Evolutionary conservation across 2,888 invertebrate genomes (phyloP).

Genomic region (Tenthredo distinguenda): DNA sequence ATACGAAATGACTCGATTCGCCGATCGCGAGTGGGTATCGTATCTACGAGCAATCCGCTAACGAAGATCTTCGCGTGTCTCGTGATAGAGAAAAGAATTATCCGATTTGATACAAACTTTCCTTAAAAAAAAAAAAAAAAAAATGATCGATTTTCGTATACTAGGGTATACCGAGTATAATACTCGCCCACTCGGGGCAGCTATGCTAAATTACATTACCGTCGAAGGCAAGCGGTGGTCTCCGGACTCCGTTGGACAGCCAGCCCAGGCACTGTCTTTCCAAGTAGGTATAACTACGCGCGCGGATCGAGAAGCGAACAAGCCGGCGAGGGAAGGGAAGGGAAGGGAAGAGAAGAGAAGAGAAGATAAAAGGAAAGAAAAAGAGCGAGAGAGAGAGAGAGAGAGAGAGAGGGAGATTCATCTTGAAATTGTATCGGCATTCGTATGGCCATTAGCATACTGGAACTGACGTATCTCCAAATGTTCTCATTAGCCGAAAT

Average conservation of each 20-base stretch:
- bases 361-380: neutral
- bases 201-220: conserved; percentile 33
- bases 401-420: conserved; percentile 71
- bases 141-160: neutral
- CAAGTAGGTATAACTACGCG: conserved; percentile 2
- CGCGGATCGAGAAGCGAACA: conserved; percentile 3
- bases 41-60: neutral
- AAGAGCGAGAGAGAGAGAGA: conserved; percentile 8
- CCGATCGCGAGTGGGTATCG: neutral
- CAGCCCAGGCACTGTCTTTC: neutral
- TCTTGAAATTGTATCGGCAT: conserved; percentile 79
- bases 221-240: conserved; percentile 31
- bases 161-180: neutral
- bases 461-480: conserved; percentile 78
- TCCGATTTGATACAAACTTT: neutral
- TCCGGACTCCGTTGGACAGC: conserved; percentile 23
- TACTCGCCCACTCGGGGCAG: neutral
- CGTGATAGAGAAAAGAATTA: neutral
- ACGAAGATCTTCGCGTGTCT: neutral
- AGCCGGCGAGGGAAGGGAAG: neutral
- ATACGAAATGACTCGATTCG: neutral
- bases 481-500: conserved; percentile 79
- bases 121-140: neutral
- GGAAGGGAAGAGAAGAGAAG: neutral
- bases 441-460: conserved; percentile 78